phyloP scores from a whole-genome alignment of 2,113 vertebrate genomes.

The Peromyscus californicus region DNA sequence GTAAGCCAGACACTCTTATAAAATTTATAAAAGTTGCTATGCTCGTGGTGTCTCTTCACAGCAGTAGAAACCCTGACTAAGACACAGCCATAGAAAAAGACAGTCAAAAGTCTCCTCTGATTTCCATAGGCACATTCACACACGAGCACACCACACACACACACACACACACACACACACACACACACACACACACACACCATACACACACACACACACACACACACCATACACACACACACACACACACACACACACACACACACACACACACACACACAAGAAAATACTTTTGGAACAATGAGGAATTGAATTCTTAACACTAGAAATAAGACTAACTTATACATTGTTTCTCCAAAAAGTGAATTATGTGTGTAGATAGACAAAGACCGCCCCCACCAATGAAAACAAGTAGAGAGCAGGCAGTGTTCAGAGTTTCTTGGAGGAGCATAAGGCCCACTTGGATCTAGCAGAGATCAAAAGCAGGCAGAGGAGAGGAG shows the following conservation, averaged over 20 bases:
- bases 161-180: not conserved
- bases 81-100: not conserved
- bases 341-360: not conserved
- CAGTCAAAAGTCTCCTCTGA: not conserved
- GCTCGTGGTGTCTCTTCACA: not conserved
- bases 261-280: not conserved
- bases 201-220: not conserved
- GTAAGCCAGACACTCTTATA: not conserved
- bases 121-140: not conserved
- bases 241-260: not conserved
- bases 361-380: not conserved
- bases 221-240: not conserved
- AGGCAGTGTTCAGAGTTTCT: not conserved
- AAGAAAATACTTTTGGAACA: not conserved
- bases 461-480: not conserved
- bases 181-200: not conserved
- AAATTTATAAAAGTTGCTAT: not conserved
- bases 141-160: not conserved
- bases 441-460: not conserved
- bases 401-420: not conserved
- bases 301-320: not conserved
- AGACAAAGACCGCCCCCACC: not conserved
- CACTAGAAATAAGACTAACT: not conserved
- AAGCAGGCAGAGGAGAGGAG: not conserved
- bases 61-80: not conserved